Percentiles rank a stretch among this genome's conserved stretches.
Conservation (phyloP, 2,888 invertebrate genomes). For the Sphinx pinastri region DNA sequence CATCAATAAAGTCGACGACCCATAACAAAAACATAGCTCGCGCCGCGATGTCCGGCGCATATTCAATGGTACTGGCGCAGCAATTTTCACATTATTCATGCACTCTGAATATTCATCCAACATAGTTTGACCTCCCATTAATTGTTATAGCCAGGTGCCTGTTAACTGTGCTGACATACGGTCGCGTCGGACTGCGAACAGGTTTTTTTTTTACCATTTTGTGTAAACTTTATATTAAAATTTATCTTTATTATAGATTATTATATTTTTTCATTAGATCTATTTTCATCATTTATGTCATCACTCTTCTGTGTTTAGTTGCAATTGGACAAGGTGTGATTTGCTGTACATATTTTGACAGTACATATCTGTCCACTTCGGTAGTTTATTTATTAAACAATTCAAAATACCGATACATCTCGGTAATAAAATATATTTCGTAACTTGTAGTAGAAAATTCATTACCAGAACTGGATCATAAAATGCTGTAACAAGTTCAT, state of each 20-base stretch:
- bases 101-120: constrained; percentile 75
- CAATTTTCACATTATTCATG: constrained; percentile 75
- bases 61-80: constrained; percentile 64
- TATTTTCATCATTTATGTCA: no score
- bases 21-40: constrained; percentile 57
- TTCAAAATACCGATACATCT: no score
- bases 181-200: constrained; percentile 28
- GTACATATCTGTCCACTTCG: no score
- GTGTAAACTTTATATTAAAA: not conserved
- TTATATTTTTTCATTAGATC: no score
- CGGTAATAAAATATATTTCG: no score
- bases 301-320: no score
- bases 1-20: constrained; percentile 46
- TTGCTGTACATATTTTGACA: no score
- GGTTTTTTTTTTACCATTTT: not conserved
- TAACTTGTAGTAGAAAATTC: no score
- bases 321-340: no score
- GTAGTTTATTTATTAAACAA: no score
- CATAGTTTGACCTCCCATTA: constrained; percentile 73
- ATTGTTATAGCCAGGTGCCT: constrained; percentile 71
- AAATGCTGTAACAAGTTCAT: constrained; percentile 33
- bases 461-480: not conserved
- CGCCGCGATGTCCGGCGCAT: constrained; percentile 62
- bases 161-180: constrained; percentile 52
- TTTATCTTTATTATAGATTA: no score